Percentiles rank a stretch among this genome's conserved stretches.
Conservation (phyloP, 2,113 vertebrate genomes). For the Excalfactoria chinensis region DNA sequence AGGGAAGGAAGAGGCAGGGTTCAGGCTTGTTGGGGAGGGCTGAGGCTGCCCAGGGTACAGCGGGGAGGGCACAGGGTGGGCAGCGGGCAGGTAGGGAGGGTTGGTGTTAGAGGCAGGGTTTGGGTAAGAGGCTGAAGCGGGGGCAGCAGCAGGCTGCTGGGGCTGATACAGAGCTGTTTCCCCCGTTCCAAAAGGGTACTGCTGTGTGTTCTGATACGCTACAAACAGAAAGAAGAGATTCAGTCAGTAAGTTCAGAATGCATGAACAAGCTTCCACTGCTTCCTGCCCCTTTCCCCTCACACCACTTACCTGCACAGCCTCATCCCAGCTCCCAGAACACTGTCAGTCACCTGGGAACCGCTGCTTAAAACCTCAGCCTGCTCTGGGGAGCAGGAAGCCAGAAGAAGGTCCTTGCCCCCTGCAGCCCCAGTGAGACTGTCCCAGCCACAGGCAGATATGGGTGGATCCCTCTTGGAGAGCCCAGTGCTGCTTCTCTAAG, state of each 20-base stretch:
- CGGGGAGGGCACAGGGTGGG: constrained; percentile 69
- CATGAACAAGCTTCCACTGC: background rate
- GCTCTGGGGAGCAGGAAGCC: background rate
- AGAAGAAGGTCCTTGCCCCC: background rate
- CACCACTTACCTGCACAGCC: background rate
- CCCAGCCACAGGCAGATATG: background rate
- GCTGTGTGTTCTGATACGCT: constrained; percentile 88
- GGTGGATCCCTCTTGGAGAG: background rate
- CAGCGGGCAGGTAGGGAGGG: constrained; percentile 76
- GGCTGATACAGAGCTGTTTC: constrained; percentile 87
- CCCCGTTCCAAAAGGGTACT: constrained; percentile 86
- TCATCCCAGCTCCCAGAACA: background rate
- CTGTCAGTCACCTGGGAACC: background rate
- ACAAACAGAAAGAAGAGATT: constrained; percentile 73
- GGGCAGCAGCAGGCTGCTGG: constrained; percentile 81
- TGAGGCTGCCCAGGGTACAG: constrained; percentile 76
- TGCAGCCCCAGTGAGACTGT: background rate
- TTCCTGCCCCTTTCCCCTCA: background rate
- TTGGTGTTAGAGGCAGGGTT: constrained; percentile 60
- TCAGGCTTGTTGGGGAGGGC: constrained; percentile 61
- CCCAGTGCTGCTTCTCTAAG: background rate
- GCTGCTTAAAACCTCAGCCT: background rate
- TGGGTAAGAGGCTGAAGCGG: constrained; percentile 78
- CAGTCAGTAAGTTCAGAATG: constrained; percentile 46
- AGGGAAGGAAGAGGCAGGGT: constrained; percentile 72